These are phyloP conservation scores for Iselma pallidipennis DNA, from an alignment of 2,888 invertebrate genomes.

Conservation along the genomic window DNA sequence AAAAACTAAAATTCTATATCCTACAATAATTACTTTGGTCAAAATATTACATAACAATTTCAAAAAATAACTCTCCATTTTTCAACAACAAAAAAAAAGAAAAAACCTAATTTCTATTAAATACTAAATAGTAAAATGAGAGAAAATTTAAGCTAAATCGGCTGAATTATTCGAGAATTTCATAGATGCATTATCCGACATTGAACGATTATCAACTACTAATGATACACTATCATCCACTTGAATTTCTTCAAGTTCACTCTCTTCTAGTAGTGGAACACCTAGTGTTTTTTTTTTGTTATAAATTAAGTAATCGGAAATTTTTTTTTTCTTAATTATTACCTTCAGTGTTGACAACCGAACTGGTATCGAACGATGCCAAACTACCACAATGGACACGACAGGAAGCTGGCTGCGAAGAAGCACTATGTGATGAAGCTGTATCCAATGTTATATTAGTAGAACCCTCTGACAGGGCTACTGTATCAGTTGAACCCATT, in stretches of 20 bases:
- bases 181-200: constrained; percentile 51
- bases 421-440: constrained; percentile 56
- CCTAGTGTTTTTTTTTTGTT: constrained; percentile 34
- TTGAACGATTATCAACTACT: constrained; percentile 50
- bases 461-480: constrained; percentile 59
- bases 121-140: not conserved
- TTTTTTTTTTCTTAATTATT: constrained; percentile 17
- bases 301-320: not conserved
- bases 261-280: constrained; percentile 55
- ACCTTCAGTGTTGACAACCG: constrained; percentile 61
- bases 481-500: constrained; percentile 62
- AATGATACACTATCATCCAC: constrained; percentile 45
- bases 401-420: constrained; percentile 58
- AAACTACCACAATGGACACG: constrained; percentile 61
- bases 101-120: not conserved
- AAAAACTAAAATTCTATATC: not conserved
- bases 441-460: constrained; percentile 62
- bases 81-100: not conserved
- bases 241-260: constrained; percentile 52
- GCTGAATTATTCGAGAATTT: constrained; percentile 51
- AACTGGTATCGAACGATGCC: constrained; percentile 59
- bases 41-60: not conserved
- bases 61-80: not conserved
- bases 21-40: not conserved
- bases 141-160: constrained; percentile 42